phyloP scores from a whole-genome alignment of 2,113 vertebrate species.

The Pituophis catenifer region DNA sequence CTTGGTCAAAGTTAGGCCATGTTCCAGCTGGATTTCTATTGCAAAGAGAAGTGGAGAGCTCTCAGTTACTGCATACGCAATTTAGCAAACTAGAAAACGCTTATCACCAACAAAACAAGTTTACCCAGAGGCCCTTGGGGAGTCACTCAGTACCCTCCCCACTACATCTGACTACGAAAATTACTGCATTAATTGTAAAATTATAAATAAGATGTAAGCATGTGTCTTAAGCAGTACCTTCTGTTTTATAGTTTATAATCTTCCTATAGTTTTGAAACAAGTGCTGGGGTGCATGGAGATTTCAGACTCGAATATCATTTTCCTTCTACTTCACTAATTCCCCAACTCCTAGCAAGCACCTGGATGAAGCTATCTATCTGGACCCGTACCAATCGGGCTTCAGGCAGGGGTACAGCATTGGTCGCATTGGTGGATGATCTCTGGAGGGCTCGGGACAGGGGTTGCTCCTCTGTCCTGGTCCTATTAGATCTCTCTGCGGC shows the following conservation, averaged over 20 bases:
- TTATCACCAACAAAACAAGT: background rate
- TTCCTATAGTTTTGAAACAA: background rate
- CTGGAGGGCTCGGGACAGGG: too few relatives aligned
- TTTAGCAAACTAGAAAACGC: background rate
- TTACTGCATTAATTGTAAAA: slow-evolving; percentile 5
- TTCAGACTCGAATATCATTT: background rate
- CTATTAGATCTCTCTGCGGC: too few relatives aligned
- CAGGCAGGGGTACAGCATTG: too few relatives aligned
- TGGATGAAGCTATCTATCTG: too few relatives aligned
- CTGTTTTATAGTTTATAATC: background rate
- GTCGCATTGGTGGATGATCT: too few relatives aligned
- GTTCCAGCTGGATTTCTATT: slow-evolving; percentile 50
- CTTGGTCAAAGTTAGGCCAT: background rate
- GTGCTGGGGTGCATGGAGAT: background rate
- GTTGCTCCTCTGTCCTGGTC: too few relatives aligned
- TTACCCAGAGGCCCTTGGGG: background rate
- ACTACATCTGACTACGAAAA: background rate
- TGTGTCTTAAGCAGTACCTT: background rate
- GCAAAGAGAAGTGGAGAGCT: background rate
- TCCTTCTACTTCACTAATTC: background rate
- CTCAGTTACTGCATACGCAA: background rate
- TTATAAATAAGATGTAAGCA: background rate
- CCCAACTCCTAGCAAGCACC: background rate
- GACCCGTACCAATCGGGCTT: too few relatives aligned
- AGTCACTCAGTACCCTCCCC: background rate